phyloP scores from a whole-genome alignment of 2,888 invertebrate genomes.

The Bombyx huttoni region DNA sequence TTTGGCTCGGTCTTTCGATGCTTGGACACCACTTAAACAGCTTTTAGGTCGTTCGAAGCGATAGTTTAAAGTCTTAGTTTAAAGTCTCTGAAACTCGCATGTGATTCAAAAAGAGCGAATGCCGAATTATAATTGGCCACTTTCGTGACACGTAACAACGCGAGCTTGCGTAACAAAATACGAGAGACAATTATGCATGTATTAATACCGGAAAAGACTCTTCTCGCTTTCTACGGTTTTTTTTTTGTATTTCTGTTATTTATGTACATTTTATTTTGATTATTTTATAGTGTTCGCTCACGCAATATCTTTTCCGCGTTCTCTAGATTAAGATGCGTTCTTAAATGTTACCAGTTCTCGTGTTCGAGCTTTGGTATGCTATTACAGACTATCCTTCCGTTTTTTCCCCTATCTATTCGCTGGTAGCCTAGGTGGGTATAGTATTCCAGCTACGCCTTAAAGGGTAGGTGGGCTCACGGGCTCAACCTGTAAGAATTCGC shows the following conservation, averaged over 20 bases:
- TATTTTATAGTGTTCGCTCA: constrained; percentile 23
- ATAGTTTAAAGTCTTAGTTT: too few relatives aligned
- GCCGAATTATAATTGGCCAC: constrained; percentile 59
- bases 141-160: constrained; percentile 41
- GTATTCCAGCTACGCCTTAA: too few relatives aligned
- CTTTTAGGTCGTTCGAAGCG: too few relatives aligned
- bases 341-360: too few relatives aligned
- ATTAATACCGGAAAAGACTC: constrained; percentile 55
- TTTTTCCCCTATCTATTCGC: too few relatives aligned
- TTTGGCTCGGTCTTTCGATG: too few relatives aligned
- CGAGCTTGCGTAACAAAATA: constrained; percentile 42
- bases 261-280: constrained; percentile 1
- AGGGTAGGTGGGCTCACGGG: too few relatives aligned
- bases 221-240: constrained; percentile 51
- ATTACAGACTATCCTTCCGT: too few relatives aligned
- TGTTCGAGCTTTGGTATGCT: too few relatives aligned
- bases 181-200: constrained; percentile 63
- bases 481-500: too few relatives aligned
- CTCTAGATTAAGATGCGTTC: neutral
- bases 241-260: constrained; percentile 18
- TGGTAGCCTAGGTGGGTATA: too few relatives aligned
- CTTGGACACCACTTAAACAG: too few relatives aligned
- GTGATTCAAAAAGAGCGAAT: constrained; percentile 13
- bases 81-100: neutral
- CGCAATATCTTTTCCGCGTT: constrained; percentile 25